Conservation (phyloP, 2,113 vertebrate genomes). For the Pimephales promelas region DNA sequence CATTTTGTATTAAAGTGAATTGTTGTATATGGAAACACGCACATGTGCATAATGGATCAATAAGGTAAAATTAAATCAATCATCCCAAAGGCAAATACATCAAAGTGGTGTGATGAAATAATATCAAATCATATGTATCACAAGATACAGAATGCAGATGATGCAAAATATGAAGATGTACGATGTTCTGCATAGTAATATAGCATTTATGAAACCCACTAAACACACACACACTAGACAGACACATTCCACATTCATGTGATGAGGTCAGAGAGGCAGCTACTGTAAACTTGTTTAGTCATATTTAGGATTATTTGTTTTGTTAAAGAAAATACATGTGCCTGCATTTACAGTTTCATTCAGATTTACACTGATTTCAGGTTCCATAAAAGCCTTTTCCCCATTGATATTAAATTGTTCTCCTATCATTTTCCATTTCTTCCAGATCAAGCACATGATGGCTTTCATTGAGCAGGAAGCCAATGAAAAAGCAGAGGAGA, state of each 20-base stretch:
- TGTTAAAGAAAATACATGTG: not conserved
- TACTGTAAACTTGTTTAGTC: not conserved
- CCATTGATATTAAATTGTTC: not conserved
- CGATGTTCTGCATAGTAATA: not conserved
- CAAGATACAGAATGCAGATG: not conserved
- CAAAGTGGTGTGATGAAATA: not conserved
- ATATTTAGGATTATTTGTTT: not conserved
- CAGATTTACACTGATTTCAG: not conserved
- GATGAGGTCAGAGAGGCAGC: not conserved
- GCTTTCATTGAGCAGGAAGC: conserved; percentile 99
- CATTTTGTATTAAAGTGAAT: no score
- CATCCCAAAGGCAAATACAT: not conserved
- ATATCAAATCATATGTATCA: not conserved
- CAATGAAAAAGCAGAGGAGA: conserved; percentile 98
- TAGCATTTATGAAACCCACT: not conserved
- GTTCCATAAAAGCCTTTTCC: not conserved
- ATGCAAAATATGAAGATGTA: not conserved
- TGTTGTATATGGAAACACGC: no score
- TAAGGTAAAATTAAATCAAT: not conserved
- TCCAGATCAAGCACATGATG: conserved; percentile 98
- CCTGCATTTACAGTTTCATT: not conserved
- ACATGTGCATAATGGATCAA: not conserved
- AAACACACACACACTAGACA: not conserved
- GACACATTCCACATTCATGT: not conserved
- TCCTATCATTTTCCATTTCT: not conserved